Conservation (phyloP, 2,113 vertebrate genomes). For the Myiopsitta monachus region DNA sequence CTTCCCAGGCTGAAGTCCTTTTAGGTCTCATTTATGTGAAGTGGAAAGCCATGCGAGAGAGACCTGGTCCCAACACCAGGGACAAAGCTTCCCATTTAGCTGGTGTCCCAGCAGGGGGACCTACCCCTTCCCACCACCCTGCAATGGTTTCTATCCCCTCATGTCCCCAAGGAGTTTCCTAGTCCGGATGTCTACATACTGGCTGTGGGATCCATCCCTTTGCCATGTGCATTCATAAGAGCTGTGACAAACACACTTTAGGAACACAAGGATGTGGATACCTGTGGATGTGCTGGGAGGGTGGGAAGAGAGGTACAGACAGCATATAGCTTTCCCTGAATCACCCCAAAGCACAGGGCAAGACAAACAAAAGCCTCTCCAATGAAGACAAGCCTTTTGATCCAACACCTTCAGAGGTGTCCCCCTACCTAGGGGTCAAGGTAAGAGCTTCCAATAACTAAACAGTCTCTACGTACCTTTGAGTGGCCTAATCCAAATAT, state of each 20-base stretch:
- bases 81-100: neutral
- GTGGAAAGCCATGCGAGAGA: neutral
- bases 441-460: neutral
- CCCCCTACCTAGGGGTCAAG: neutral
- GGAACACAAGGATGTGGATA: neutral
- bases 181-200: neutral
- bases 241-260: neutral
- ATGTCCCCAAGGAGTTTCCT: neutral
- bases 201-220: neutral
- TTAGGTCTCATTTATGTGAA: neutral
- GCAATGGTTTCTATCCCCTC: neutral
- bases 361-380: neutral
- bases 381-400: neutral
- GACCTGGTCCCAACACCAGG: neutral
- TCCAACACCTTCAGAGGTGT: neutral
- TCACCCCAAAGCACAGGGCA: neutral
- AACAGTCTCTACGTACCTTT: neutral
- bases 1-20: neutral
- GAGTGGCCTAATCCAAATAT: neutral
- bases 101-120: neutral
- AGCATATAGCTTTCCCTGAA: neutral
- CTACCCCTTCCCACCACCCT: neutral
- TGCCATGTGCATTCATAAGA: neutral
- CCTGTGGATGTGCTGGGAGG: neutral
- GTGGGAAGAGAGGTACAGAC: neutral